Percentiles rank a stretch among this genome's conserved stretches.
Conservation (phyloP, 2,888 invertebrate genomes). For the Caenorhabditis drosophilae region DNA sequence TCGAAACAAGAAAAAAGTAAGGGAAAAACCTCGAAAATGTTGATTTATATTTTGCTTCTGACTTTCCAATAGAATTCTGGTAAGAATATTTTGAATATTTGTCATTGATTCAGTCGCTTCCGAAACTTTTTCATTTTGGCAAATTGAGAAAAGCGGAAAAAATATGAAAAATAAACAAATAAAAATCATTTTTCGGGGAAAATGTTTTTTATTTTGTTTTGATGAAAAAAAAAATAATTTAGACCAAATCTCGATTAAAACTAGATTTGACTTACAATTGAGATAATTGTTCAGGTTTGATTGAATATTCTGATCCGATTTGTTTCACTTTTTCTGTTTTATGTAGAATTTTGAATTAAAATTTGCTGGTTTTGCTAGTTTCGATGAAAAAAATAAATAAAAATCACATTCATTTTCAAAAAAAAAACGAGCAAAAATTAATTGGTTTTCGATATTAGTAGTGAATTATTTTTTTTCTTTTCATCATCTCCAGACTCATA, state of each 20-base stretch:
- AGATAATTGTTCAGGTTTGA: too few species aligned
- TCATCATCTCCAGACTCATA: constrained; percentile 1
- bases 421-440: not conserved
- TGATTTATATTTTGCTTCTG: constrained; percentile 28
- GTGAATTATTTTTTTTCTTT: not conserved
- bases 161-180: not conserved
- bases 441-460: not conserved
- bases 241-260: too few species aligned
- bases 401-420: not conserved
- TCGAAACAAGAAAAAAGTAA: not conserved
- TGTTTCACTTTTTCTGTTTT: too few species aligned
- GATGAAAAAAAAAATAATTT: too few species aligned
- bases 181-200: not conserved
- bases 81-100: constrained; percentile 12
- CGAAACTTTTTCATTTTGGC: constrained; percentile 2
- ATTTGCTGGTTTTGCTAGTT: too few species aligned
- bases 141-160: not conserved
- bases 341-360: too few species aligned
- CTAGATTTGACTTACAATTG: not conserved
- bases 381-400: too few species aligned
- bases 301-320: too few species aligned
- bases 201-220: not conserved
- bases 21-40: constrained; percentile 17
- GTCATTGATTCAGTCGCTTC: constrained; percentile 11
- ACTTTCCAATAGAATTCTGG: constrained; percentile 15